These are phyloP conservation scores for Nansenia antarctica DNA, from an alignment of 2,113 vertebrate genomes.

Conservation along the genomic window DNA sequence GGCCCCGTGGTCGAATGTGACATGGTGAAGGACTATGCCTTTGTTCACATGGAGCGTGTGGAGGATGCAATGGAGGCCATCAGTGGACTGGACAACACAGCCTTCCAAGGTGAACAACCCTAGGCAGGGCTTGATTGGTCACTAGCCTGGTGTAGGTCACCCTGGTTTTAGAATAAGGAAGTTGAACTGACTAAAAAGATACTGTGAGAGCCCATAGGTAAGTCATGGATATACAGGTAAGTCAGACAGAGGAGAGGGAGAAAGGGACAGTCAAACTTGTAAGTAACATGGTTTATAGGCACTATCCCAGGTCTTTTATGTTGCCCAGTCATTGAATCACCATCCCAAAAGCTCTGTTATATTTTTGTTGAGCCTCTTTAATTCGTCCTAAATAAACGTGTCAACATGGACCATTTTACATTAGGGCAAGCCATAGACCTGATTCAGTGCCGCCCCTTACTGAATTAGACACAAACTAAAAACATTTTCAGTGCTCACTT, in stretches of 20 bases:
- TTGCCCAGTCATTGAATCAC: no score
- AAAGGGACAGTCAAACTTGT: background rate
- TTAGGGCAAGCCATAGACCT: no score
- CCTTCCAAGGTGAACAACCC: conserved; percentile 90
- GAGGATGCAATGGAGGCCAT: conserved; percentile 96
- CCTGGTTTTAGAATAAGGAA: conserved; percentile 12
- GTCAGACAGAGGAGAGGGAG: conserved; percentile 31
- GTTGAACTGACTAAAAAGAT: conserved; percentile 8
- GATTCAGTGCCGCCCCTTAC: no score
- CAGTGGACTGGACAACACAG: conserved; percentile 89
- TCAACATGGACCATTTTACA: no score
- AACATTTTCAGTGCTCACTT: background rate
- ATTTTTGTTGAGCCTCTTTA: no score
- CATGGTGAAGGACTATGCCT: conserved; percentile 97
- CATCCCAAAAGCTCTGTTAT: no score
- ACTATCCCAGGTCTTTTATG: no score
- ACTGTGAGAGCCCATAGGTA: conserved; percentile 36
- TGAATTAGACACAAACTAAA: no score
- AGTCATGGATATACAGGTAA: conserved; percentile 51
- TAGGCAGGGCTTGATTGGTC: conserved; percentile 37
- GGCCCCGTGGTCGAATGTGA: conserved; percentile 92
- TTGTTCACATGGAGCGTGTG: conserved; percentile 95
- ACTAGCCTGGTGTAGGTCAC: conserved; percentile 10
- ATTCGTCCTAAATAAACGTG: no score
- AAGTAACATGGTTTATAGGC: no score